Evolutionary conservation across 2,113 vertebrate species (phyloP).

Genomic region (Pygoscelis adeliae): DNA sequence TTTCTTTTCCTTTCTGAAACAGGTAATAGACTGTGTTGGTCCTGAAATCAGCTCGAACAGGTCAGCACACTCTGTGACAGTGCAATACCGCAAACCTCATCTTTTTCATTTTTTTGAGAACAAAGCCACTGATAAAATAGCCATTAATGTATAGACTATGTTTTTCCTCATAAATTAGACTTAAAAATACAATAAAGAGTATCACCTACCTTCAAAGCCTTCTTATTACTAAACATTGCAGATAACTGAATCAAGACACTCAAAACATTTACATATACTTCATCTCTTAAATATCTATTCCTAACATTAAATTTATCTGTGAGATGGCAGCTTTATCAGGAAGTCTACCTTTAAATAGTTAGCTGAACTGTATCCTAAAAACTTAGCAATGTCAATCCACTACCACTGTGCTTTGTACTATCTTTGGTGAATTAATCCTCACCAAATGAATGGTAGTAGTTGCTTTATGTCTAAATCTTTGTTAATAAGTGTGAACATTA

Average conservation of each 20-base stretch:
- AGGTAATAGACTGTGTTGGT: not conserved
- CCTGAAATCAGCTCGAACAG: not conserved
- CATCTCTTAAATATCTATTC: not conserved
- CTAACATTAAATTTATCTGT: not conserved
- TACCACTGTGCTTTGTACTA: not conserved
- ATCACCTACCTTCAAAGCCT: not conserved
- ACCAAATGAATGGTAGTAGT: not conserved
- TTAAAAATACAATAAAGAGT: not conserved
- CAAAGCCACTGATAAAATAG: fast-evolving
- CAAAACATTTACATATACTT: not conserved
- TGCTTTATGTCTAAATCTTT: not conserved
- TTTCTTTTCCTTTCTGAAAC: not conserved
- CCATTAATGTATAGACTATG: not conserved
- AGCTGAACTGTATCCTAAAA: not conserved
- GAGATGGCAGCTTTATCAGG: not conserved
- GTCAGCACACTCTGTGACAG: not conserved
- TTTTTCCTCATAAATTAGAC: not conserved
- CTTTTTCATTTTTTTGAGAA: not conserved
- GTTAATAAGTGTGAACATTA: slow-evolving; percentile 27
- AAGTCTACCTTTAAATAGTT: not conserved
- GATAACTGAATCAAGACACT: not conserved
- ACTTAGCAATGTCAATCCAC: not conserved
- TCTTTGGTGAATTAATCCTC: slow-evolving; percentile 8
- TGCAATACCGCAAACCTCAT: not conserved
- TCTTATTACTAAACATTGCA: not conserved